These are phyloP conservation scores for Cheilosia impressa DNA, from an alignment of 2,888 invertebrate species.

Conservation along the genomic window DNA sequence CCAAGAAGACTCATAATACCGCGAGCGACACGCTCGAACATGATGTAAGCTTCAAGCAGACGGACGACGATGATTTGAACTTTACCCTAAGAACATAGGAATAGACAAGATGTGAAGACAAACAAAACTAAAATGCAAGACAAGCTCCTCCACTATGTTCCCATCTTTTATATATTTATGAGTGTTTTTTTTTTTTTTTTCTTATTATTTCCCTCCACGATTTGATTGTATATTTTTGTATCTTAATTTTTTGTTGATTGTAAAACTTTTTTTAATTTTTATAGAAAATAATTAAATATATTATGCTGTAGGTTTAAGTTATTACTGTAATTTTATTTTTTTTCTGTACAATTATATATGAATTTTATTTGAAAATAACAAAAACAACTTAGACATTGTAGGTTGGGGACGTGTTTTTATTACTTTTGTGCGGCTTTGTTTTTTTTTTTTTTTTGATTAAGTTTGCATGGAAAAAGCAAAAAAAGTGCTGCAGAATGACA, in stretches of 20 bases:
- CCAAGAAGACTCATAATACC: conserved; percentile 50
- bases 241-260: conserved; percentile 10
- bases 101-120: conserved; percentile 14
- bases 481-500: too few species aligned
- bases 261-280: neutral
- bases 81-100: conserved; percentile 60
- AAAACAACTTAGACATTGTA: conserved; percentile 12
- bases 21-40: conserved; percentile 33
- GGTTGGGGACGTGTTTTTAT: neutral
- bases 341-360: conserved; percentile 37
- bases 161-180: conserved; percentile 20
- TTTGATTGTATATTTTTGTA: conserved; percentile 42
- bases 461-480: neutral
- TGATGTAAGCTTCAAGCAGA: conserved; percentile 52
- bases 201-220: conserved; percentile 23
- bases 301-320: conserved; percentile 39
- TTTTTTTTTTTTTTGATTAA: conserved; percentile 7
- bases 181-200: conserved; percentile 17
- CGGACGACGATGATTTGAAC: conserved; percentile 45
- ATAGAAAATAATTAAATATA: conserved; percentile 14
- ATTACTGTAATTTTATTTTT: conserved; percentile 28
- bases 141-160: conserved; percentile 25
- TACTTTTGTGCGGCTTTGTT: neutral
- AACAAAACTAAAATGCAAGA: conserved; percentile 38
- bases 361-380: conserved; percentile 46